A percentile compares a stretch with the other conserved stretches of the same genome.
Evolutionary conservation across 2,888 invertebrate genomes (phyloP).

Genomic region (Ceriagrion tenellum): DNA sequence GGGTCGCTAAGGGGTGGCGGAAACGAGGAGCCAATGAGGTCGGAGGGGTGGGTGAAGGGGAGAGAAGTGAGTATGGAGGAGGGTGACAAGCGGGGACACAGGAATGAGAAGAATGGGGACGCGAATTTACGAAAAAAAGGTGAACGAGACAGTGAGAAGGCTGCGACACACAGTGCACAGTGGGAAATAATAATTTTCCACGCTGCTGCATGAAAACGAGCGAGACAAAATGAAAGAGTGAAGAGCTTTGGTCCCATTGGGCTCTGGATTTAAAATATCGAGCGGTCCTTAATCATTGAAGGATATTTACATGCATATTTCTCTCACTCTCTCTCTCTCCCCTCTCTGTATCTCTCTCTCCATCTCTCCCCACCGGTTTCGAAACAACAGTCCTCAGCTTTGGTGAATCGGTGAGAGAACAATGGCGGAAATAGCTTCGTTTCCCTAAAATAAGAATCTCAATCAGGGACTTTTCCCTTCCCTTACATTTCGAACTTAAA

Average conservation of each 20-base stretch:
- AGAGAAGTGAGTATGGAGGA: not conserved
- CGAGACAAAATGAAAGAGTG: not conserved
- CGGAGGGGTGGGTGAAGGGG: too few relatives aligned
- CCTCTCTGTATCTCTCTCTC: too few relatives aligned
- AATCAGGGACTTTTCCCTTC: not conserved
- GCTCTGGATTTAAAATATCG: not conserved
- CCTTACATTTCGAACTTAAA: not conserved
- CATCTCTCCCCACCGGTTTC: not conserved
- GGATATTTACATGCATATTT: not conserved
- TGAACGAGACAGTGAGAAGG: too few relatives aligned
- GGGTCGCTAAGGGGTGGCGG: not conserved
- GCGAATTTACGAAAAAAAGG: not conserved
- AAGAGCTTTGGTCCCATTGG: not conserved
- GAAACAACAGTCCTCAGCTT: not conserved
- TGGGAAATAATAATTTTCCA: not conserved
- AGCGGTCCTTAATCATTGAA: not conserved
- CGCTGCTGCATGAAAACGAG: not conserved
- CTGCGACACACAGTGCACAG: not conserved
- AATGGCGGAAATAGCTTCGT: not conserved
- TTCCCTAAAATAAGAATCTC: not conserved
- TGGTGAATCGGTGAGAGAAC: not conserved
- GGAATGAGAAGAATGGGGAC: not conserved
- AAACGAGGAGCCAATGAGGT: not conserved
- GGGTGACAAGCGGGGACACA: not conserved
- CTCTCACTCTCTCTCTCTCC: too few relatives aligned